phyloP scores from a whole-genome alignment of 2,113 vertebrate genomes.

The Vulpes lagopus region DNA sequence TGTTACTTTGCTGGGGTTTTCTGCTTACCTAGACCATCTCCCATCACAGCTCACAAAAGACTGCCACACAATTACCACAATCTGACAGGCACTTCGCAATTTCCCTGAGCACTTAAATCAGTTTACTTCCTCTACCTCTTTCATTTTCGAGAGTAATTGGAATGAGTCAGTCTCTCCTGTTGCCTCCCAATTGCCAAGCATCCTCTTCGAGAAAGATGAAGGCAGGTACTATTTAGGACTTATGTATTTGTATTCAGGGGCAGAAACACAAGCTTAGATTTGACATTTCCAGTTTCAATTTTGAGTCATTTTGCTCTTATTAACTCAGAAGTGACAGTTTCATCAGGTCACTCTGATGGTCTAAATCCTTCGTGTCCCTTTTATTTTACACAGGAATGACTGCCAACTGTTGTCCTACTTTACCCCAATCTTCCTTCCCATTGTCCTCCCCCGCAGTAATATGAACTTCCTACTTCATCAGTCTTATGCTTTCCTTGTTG shows the following conservation, averaged over 20 bases:
- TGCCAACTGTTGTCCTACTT: background rate
- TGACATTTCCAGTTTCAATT: constrained; percentile 44
- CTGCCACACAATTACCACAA: constrained; percentile 3
- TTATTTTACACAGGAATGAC: background rate
- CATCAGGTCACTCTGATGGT: background rate
- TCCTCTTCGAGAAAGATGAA: background rate
- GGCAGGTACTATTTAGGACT: constrained; percentile 11
- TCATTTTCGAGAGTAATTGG: constrained; percentile 63
- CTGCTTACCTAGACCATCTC: background rate
- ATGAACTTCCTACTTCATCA: background rate
- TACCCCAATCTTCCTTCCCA: background rate
- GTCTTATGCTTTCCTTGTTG: background rate
- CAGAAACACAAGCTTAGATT: background rate
- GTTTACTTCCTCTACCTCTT: constrained; percentile 47
- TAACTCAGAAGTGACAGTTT: constrained; percentile 12
- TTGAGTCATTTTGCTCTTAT: background rate
- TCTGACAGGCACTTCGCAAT: constrained; percentile 47
- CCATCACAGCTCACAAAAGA: constrained; percentile 23
- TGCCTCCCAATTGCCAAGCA: constrained; percentile 2
- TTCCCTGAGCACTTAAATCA: background rate
- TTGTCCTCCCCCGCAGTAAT: background rate
- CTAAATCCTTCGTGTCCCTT: background rate
- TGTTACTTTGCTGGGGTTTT: constrained; percentile 25
- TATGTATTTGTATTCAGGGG: background rate
- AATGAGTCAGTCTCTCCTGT: constrained; percentile 62